Conservation (phyloP, 2,113 vertebrate genomes). For the Menidia beryllina region DNA sequence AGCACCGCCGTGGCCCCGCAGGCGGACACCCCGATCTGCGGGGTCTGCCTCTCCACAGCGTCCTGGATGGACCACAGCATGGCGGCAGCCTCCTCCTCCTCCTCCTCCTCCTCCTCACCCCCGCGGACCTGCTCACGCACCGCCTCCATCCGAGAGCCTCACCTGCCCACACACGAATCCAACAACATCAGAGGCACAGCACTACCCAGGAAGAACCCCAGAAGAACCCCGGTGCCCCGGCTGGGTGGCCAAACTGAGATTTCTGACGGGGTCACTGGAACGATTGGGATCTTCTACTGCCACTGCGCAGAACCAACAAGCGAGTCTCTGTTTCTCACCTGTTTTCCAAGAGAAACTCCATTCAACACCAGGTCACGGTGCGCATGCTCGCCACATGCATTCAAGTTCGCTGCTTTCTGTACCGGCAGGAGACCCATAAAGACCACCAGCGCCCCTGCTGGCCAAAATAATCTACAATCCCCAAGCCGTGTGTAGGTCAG, state of each 20-base stretch:
- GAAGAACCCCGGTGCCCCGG: no score
- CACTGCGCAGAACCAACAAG: not conserved
- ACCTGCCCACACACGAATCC: slow-evolving; percentile 5
- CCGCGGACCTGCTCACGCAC: slow-evolving; percentile 4
- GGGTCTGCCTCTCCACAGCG: slow-evolving; percentile 79
- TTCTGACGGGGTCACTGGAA: no score
- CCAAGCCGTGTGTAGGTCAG: not conserved
- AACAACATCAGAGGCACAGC: no score
- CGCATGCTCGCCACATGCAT: slow-evolving; percentile 39
- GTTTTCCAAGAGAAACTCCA: not conserved
- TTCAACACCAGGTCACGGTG: not conserved
- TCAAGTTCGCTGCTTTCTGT: not conserved
- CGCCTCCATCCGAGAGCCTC: slow-evolving; percentile 46
- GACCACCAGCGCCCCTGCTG: slow-evolving; percentile 3
- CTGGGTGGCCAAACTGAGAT: no score
- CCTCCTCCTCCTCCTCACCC: slow-evolving; percentile 10
- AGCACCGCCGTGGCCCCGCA: slow-evolving; percentile 83
- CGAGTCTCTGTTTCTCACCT: not conserved
- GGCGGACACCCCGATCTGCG: slow-evolving; percentile 81
- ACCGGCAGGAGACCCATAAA: not conserved
- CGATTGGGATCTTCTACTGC: no score
- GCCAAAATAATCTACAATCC: not conserved
- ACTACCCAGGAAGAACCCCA: no score
- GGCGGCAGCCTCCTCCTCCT: slow-evolving; percentile 35
- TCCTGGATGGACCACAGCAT: slow-evolving; percentile 84